Evolutionary conservation across 2,797 vertebrate genomes (phyloP).

Genomic region (Mormyrus hasselquistii): DNA sequence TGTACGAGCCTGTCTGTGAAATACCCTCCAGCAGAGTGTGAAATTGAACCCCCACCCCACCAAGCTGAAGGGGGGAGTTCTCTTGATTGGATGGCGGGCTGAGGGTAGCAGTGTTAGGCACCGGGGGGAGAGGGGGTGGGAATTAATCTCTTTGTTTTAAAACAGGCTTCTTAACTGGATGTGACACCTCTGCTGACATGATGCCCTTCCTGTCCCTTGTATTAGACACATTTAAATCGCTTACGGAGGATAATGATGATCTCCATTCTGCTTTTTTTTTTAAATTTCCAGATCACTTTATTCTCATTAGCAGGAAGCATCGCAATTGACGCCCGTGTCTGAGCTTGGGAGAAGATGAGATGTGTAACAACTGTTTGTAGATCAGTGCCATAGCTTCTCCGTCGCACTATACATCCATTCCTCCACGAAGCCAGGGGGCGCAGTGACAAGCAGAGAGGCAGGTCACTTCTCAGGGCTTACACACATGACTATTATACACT

Average conservation of each 20-base stretch:
- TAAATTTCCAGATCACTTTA: background rate
- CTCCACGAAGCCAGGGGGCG: background rate
- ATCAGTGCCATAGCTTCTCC: background rate
- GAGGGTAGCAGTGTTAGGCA: constrained; percentile 11
- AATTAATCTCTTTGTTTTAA: constrained; percentile 16
- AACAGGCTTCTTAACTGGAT: background rate
- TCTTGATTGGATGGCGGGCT: constrained; percentile 12
- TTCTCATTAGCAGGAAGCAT: background rate
- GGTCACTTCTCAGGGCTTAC: background rate
- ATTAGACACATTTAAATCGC: background rate
- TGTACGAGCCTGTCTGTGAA: constrained; percentile 17
- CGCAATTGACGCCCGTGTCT: background rate
- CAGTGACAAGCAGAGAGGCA: background rate
- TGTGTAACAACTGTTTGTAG: background rate
- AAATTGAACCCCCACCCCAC: constrained; percentile 20
- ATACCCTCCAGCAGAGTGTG: constrained; percentile 26
- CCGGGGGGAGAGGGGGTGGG: background rate
- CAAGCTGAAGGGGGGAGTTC: constrained; percentile 9
- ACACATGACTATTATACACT: background rate
- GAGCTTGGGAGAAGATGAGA: background rate
- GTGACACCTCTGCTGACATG: background rate
- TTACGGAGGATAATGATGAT: background rate
- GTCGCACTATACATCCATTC: background rate
- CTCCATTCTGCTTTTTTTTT: background rate
- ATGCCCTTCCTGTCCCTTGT: background rate